Base-by-base conservation (phyloP, 1,140 invertebrate species). In the Epicauta chinensis region DNA sequence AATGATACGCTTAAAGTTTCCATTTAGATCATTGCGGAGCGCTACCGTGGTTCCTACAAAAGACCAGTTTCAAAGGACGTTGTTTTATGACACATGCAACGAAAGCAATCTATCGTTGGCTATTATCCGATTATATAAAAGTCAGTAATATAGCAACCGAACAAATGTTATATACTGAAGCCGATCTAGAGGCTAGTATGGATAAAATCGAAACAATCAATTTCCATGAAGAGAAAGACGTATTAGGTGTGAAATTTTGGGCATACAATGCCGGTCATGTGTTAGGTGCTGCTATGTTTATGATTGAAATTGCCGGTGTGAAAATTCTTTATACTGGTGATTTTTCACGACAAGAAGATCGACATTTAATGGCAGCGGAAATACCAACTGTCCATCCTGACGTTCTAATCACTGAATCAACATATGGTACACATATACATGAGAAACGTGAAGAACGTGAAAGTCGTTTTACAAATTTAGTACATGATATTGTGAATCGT, bases 31-130 rank as follows among this genome's bases (percentile, higher is more conserved):
- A 99, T 72, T 95, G 91, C 67, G 97, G 97, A 13, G 97, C 95
- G 0, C 72, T 99, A 48, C 97, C 97, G 0, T 99, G 95, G 93
- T 98, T 99, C 70, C 75, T 99, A 11, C 84, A 89, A 62, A 98
- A 98, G 70, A 99, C 97, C 0, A 92, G 87, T 45, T 99, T 99
- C 67, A 97, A 95, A 70, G 97, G 97, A 2, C 78, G 94, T 55
- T 98, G 96, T 70, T 99, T 97, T 66, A 99, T 99, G 97, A 99
- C 97, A 0, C 97, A 99, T 71, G 97, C 97, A 1, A 98, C 97
- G 0, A 99, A 99, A 80, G 97, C 97, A 12, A 99, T 99, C 64
- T 99, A 99, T 69, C 79, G 96, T 58, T 99, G 96, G 95, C 79
- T 99, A 13, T 75, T 99, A 0, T 97, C 96, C 0, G 97, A 99